Percentiles rank a stretch among this genome's conserved stretches.
Evolutionary conservation across 2,797 vertebrate species (phyloP).

Genomic region (Danio kyathit): DNA sequence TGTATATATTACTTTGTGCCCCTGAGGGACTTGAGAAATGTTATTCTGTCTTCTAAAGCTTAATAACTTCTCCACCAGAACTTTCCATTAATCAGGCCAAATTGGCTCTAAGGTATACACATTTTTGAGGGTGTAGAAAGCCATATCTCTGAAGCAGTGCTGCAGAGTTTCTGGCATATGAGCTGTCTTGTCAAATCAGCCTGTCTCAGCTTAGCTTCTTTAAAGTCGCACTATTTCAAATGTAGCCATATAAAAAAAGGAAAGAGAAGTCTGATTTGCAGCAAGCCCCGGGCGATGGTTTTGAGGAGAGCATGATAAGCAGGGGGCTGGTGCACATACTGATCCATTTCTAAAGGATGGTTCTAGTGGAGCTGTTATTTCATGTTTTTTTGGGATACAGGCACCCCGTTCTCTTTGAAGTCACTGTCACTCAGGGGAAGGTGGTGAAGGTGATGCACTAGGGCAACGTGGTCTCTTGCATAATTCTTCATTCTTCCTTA

Average conservation of each 20-base stretch:
- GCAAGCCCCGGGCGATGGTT: conserved; percentile 56
- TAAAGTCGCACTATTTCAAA: conserved; percentile 59
- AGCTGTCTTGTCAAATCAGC: conserved; percentile 57
- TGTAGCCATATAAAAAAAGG: conserved; percentile 33
- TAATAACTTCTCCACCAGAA: conserved; percentile 35
- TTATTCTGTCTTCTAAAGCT: conserved; percentile 10
- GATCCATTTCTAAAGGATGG: conserved; percentile 60
- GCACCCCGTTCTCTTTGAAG: conserved; percentile 77
- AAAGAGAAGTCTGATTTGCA: conserved; percentile 51
- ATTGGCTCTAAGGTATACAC: conserved; percentile 48
- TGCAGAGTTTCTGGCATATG: conserved; percentile 53
- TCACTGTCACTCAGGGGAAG: conserved; percentile 72
- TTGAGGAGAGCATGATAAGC: conserved; percentile 60
- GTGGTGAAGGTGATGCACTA: conserved; percentile 78
- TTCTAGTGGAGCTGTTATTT: conserved; percentile 66
- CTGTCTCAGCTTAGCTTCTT: conserved; percentile 59
- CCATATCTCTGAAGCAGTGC: conserved; percentile 48
- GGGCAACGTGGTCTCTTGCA: conserved; percentile 75
- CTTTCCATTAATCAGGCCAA: conserved; percentile 50
- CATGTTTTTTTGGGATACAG: conserved; percentile 70
- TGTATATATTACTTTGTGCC: neutral
- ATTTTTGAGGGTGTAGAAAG: conserved; percentile 25
- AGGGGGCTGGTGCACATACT: conserved; percentile 46
- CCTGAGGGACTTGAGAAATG: neutral
- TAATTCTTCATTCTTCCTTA: conserved; percentile 76